These are phyloP conservation scores for Equus przewalskii DNA, from an alignment of 2,113 vertebrate species.

Conservation along the genomic window DNA sequence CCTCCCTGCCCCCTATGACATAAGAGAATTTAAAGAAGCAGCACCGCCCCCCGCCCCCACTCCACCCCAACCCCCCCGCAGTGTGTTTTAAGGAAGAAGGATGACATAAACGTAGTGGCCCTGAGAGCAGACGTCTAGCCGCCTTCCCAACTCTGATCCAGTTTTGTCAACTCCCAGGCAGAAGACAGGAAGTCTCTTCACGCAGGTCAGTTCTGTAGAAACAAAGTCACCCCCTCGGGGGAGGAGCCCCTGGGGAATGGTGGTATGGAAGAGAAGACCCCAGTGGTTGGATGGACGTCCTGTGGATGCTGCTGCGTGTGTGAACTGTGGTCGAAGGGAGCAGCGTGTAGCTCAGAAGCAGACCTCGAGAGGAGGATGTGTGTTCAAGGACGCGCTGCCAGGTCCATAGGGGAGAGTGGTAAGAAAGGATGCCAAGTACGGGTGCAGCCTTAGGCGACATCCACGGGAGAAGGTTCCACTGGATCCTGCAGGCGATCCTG, in stretches of 20 bases:
- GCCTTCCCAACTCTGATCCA: not conserved
- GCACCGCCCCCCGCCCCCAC: too few species aligned
- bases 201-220: not conserved
- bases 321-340: not conserved
- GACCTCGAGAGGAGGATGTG: not conserved
- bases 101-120: not conserved
- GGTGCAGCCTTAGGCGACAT: fast-evolving
- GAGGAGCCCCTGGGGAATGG: not conserved
- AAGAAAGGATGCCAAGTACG: not conserved
- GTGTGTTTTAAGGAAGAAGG: not conserved
- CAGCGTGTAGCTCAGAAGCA: not conserved
- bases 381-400: not conserved
- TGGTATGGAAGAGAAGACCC: not conserved
- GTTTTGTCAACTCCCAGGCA: not conserved
- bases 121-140: not conserved
- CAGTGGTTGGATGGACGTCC: not conserved
- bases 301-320: too few species aligned
- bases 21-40: not conserved
- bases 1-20: not conserved
- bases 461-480: not conserved
- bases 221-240: not conserved
- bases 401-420: not conserved
- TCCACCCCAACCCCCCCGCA: too few species aligned
- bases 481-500: not conserved
- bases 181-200: not conserved